Evolutionary conservation across 1,140 invertebrate species (phyloP).

Genomic region (Ceratitis capitata): DNA sequence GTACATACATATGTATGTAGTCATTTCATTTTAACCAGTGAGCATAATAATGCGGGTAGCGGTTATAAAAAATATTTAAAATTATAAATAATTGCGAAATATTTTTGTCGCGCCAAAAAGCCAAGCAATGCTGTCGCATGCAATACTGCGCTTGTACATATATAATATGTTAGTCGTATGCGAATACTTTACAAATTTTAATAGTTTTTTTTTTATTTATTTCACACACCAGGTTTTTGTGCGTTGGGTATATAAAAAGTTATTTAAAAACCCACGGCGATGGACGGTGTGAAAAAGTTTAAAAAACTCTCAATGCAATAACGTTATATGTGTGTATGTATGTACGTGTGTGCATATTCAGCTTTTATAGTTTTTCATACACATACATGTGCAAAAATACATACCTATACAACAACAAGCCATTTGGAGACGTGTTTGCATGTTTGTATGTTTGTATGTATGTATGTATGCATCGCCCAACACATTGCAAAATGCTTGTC

Average conservation of each 20-base stretch:
- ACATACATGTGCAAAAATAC: not conserved
- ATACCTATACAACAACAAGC: not conserved
- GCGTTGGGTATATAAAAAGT: not conserved
- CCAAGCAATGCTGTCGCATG: not conserved
- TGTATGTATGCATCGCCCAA: not conserved
- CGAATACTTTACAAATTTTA: not conserved
- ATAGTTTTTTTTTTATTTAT: not conserved
- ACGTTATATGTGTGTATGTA: no score
- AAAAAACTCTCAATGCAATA: constrained; percentile 16
- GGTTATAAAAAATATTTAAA: not conserved
- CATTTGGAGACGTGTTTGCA: not conserved
- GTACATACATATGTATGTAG: no score
- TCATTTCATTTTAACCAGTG: not conserved
- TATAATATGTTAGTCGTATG: no score
- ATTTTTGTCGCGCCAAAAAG: not conserved
- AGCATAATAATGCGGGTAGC: not conserved
- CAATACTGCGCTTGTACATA: not conserved
- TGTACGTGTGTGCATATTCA: not conserved
- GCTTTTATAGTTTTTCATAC: constrained; percentile 5
- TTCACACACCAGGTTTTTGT: not conserved
- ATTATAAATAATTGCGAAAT: not conserved
- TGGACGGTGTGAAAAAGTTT: not conserved
- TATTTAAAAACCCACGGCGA: not conserved
- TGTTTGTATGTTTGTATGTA: not conserved
- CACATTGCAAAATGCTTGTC: constrained; percentile 19